A percentile compares a stretch with the other conserved stretches of the same genome.
Evolutionary conservation across 1,140 invertebrate genomes (phyloP).

Genomic region (Triops cancriformis): DNA sequence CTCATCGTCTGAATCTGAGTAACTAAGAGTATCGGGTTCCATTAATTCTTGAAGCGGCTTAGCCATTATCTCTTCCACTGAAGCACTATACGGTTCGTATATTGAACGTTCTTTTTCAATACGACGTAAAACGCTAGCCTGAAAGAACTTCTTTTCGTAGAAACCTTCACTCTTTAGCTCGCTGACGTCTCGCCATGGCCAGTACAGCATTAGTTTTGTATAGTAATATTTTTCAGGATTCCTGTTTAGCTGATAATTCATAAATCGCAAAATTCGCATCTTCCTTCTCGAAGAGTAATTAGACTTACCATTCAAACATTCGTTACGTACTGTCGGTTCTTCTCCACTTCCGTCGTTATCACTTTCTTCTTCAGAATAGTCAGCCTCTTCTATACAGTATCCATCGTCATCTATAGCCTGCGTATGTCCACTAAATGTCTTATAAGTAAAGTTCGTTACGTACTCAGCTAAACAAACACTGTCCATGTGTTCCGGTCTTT

Average conservation of each 20-base stretch:
- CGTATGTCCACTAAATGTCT: neutral
- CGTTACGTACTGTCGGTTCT: neutral
- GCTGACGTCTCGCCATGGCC: neutral
- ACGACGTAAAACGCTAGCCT: neutral
- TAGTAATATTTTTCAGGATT: neutral
- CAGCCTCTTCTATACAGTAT: neutral
- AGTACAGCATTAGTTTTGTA: neutral
- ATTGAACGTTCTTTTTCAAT: neutral
- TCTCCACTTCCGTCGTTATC: neutral
- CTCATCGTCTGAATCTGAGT: neutral
- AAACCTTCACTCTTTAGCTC: neutral
- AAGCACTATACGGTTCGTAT: neutral
- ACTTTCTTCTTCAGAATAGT: neutral
- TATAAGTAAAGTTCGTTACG: neutral
- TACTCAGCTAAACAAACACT: neutral
- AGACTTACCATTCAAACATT: neutral
- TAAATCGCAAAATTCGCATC: neutral
- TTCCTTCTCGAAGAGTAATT: neutral
- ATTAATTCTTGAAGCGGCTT: neutral
- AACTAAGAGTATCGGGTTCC: neutral
- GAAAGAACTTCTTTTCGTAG: neutral
- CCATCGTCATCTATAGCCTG: neutral
- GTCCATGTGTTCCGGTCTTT: neutral
- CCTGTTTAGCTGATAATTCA: neutral
- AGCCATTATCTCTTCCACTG: neutral